These are phyloP conservation scores for Camponotus fellah DNA, from an alignment of 2,888 invertebrate species.

Conservation along the genomic window DNA sequence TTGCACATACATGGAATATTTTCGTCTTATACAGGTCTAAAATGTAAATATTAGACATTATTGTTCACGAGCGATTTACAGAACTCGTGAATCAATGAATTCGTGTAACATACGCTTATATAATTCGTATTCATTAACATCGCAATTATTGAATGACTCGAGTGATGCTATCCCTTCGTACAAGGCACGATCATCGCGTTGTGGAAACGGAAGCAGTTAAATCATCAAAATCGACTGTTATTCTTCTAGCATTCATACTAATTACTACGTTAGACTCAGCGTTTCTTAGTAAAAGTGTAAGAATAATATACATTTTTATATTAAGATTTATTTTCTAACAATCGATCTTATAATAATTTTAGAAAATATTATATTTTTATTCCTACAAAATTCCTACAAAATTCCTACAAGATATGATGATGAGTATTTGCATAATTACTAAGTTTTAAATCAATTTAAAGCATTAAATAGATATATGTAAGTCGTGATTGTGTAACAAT, in stretches of 20 bases:
- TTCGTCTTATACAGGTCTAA: background rate
- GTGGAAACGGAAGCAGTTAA: conserved; percentile 35
- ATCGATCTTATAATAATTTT: background rate
- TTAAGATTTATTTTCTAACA: conserved; percentile 6
- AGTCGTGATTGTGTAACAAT: background rate
- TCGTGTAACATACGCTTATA: conserved; percentile 17
- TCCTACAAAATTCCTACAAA: background rate
- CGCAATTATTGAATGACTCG: conserved; percentile 34
- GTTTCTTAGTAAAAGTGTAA: conserved; percentile 31
- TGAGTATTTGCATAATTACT: background rate
- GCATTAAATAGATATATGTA: background rate
- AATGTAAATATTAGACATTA: conserved; percentile 27
- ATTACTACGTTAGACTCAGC: conserved; percentile 14
- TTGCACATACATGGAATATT: background rate
- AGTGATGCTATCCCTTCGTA: conserved; percentile 24
- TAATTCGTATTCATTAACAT: background rate
- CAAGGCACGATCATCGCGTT: conserved; percentile 36
- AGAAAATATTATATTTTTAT: background rate
- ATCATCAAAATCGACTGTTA: conserved; percentile 13
- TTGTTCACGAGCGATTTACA: background rate
- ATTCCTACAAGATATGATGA: background rate
- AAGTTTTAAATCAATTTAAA: background rate
- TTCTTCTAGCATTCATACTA: conserved; percentile 22
- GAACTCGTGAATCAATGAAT: conserved; percentile 31
- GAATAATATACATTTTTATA: background rate